Evolutionary conservation across 2,113 vertebrate genomes (phyloP).

Genomic region (Speoplatyrhinus poulsoni): DNA sequence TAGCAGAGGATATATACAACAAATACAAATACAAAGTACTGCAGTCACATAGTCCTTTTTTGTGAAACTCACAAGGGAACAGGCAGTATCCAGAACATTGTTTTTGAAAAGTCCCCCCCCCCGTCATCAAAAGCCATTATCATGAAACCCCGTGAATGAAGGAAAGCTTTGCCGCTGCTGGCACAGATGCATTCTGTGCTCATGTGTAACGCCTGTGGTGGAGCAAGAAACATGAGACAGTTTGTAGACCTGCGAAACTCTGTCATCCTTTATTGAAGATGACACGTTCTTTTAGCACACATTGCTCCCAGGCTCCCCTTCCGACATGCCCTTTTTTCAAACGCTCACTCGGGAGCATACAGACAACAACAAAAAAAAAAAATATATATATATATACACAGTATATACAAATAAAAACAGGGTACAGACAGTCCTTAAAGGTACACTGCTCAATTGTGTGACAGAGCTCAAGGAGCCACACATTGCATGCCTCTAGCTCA

Average conservation of each 20-base stretch:
- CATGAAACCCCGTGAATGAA: conserved; percentile 35
- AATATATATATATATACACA: too few relatives aligned
- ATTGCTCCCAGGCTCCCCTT: conserved; percentile 55
- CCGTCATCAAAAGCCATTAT: conserved; percentile 30
- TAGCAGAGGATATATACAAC: neutral
- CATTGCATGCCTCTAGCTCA: too few relatives aligned
- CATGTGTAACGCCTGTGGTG: conserved; percentile 31
- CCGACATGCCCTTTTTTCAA: conserved; percentile 56
- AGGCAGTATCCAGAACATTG: too few relatives aligned
- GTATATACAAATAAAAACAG: too few relatives aligned
- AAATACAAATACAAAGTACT: neutral
- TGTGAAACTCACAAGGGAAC: too few relatives aligned
- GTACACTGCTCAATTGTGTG: too few relatives aligned
- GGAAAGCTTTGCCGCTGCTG: conserved; percentile 45
- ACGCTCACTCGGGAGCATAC: conserved; percentile 60
- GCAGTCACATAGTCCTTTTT: too few relatives aligned
- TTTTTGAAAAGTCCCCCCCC: too few relatives aligned
- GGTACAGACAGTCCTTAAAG: too few relatives aligned
- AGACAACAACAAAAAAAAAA: conserved; percentile 13
- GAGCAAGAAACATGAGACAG: conserved; percentile 51
- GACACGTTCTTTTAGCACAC: conserved; percentile 73
- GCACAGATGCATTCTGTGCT: conserved; percentile 45
- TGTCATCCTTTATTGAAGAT: conserved; percentile 72
- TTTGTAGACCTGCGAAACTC: conserved; percentile 64
- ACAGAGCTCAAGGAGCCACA: too few relatives aligned